Percentiles rank a stretch among this genome's conserved stretches.
These are phyloP conservation scores for Linnaemya tessellans DNA, from an alignment of 2,888 invertebrate species.

Conservation along the genomic window DNA sequence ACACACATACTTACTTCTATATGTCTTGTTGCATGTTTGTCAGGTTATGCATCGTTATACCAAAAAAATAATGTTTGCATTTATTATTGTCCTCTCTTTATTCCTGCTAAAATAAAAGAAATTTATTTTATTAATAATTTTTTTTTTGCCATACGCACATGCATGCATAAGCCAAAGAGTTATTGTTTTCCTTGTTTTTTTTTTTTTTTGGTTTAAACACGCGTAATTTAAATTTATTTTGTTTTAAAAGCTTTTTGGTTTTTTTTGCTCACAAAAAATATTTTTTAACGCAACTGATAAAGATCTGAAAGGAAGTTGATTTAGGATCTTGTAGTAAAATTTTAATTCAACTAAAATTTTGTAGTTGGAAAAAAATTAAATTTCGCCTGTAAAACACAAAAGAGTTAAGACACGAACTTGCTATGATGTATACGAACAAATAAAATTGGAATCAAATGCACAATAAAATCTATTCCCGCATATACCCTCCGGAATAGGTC, in stretches of 20 bases:
- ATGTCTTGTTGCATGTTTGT: not conserved
- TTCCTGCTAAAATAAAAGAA: slow-evolving; percentile 56
- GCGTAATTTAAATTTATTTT: slow-evolving; percentile 65
- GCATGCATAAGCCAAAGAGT: not conserved
- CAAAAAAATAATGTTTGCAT: slow-evolving; percentile 52
- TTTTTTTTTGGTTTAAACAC: slow-evolving; percentile 31
- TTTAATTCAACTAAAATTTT: not conserved
- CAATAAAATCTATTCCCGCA: too few species aligned
- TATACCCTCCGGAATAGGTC: too few species aligned
- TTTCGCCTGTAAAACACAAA: not conserved
- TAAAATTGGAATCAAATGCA: too few species aligned
- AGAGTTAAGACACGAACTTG: slow-evolving; percentile 33
- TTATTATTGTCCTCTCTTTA: slow-evolving; percentile 66
- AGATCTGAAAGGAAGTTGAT: slow-evolving; percentile 50
- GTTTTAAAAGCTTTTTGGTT: slow-evolving; percentile 50
- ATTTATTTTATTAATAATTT: slow-evolving; percentile 17
- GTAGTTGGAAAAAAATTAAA: not conserved
- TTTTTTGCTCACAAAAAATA: not conserved
- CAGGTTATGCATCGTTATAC: not conserved
- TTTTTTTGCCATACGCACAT: not conserved
- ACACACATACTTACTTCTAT: not conserved
- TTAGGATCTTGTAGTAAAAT: slow-evolving; percentile 27
- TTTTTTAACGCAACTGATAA: slow-evolving; percentile 37
- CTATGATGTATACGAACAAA: not conserved
- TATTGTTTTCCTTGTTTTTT: not conserved